These are phyloP conservation scores for Monarcha castaneiventris DNA, from an alignment of 2,113 vertebrate species.

Conservation along the genomic window DNA sequence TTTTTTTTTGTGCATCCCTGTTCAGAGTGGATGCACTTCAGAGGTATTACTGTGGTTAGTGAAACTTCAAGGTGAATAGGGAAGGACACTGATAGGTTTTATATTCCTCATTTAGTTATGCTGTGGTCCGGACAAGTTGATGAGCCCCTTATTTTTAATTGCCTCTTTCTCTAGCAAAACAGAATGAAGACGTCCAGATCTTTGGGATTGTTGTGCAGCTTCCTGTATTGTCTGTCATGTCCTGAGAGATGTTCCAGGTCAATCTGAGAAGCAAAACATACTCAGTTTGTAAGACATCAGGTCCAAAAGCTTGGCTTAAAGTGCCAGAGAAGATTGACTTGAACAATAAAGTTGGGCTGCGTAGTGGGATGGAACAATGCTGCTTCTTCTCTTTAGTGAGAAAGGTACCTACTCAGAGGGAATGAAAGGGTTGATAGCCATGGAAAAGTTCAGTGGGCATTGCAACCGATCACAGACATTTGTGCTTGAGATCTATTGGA, in stretches of 20 bases:
- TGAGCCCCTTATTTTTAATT: not conserved
- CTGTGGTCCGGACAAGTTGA: not conserved
- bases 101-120: not conserved
- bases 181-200: not conserved
- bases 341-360: not conserved
- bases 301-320: not conserved
- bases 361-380: rapidly evolving
- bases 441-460: too few species aligned
- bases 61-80: not conserved
- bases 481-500: not conserved
- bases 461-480: not conserved
- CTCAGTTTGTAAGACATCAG: not conserved
- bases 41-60: not conserved
- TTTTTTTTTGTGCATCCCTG: not conserved
- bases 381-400: not conserved
- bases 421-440: not conserved
- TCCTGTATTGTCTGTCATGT: not conserved
- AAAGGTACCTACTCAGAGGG: not conserved
- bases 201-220: not conserved
- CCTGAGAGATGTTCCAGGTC: not conserved
- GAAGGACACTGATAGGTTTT: not conserved
- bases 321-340: not conserved
- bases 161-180: not conserved
- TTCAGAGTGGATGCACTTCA: not conserved
- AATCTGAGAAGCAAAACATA: not conserved